Conservation (phyloP, 2,113 vertebrate species). For the Danio rerio region DNA sequence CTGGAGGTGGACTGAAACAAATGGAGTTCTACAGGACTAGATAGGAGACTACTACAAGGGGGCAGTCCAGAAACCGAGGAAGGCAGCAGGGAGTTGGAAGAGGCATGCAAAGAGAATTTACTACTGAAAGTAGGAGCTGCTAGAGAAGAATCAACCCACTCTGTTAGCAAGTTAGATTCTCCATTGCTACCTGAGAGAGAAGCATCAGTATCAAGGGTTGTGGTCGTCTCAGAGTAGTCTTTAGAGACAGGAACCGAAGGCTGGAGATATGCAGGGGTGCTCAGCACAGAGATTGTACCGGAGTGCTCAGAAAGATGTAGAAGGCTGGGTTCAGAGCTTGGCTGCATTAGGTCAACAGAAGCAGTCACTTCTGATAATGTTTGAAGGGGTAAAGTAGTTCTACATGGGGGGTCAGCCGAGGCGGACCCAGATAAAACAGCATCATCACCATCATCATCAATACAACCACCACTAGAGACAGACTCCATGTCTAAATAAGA, state of each 20-base stretch:
- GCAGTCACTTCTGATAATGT: conserved; percentile 73
- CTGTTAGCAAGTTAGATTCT: conserved; percentile 57
- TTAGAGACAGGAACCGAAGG: conserved; percentile 78
- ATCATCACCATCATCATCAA: conserved; percentile 65
- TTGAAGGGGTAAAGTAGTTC: conserved; percentile 75
- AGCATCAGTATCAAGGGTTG: conserved; percentile 70
- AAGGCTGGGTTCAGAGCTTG: conserved; percentile 72
- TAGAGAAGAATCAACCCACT: conserved; percentile 61
- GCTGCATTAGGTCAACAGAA: conserved; percentile 64
- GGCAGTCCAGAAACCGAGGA: conserved; percentile 58
- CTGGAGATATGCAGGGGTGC: conserved; percentile 76
- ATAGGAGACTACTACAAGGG: conserved; percentile 57
- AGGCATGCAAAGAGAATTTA: conserved; percentile 59
- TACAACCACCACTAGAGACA: conserved; percentile 73
- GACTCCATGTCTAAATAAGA: conserved; percentile 68
- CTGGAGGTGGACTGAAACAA: conserved; percentile 77
- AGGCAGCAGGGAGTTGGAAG: conserved; percentile 55
- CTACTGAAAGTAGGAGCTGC: conserved; percentile 51
- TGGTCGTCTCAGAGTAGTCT: conserved; percentile 75
- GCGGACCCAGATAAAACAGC: conserved; percentile 82
- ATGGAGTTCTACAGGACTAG: conserved; percentile 62
- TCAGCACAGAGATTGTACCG: conserved; percentile 70
- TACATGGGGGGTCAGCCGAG: conserved; percentile 61
- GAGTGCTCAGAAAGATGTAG: conserved; percentile 70
- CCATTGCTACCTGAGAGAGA: conserved; percentile 71